Evolutionary conservation across 2,797 vertebrate species (phyloP), one percentile per base, ranked within the genome.

Genomic region (Urosaurus nigricauda): DNA sequence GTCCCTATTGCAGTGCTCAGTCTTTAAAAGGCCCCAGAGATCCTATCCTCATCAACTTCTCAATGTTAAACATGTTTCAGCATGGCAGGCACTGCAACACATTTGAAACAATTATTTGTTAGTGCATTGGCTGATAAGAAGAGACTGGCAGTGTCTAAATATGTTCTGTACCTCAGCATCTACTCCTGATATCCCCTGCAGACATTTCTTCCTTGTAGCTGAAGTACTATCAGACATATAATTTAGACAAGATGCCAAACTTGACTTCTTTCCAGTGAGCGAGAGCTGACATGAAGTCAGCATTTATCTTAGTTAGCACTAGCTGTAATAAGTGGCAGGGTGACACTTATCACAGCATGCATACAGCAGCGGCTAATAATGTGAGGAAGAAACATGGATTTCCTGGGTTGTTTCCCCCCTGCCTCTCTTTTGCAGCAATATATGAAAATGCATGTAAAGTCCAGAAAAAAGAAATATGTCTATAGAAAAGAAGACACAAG

Each of bases 281-380:
- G 5, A 86, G 19, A 40, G 70, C 56, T 75, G 78, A 86, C 84
- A 85, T 58, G 35, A 89, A 89, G 83, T 58, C 87, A 89, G 47
- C 75, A 89, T 82, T 89, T 86, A 83, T 86, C 79, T 82, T 82
- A 86, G 88, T 75, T 89, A 89, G 37, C 51, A 75, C 70, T 86
- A 24, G 35, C 86, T 82, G 56, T 82, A 82, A 75, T 86, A 82
- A 85, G 58, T 65, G 65, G 37, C 88, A 82, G 43, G 37, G 73
- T 82, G 88, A 77, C 58, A 86, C 21, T 29, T 68, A 89, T 75
- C 84, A 86, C 43, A 82, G 58, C 70, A 86, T 68, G 79, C 70
- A 68, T 70, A 17, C 68, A n/a, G 43, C 65, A 82, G 43, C 11
- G 19, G 60, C 60, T 77, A 86, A 89, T 78, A 86, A 86, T 17